Conservation (phyloP, 2,888 invertebrate species). For the Ornithoptera alexandrae region DNA sequence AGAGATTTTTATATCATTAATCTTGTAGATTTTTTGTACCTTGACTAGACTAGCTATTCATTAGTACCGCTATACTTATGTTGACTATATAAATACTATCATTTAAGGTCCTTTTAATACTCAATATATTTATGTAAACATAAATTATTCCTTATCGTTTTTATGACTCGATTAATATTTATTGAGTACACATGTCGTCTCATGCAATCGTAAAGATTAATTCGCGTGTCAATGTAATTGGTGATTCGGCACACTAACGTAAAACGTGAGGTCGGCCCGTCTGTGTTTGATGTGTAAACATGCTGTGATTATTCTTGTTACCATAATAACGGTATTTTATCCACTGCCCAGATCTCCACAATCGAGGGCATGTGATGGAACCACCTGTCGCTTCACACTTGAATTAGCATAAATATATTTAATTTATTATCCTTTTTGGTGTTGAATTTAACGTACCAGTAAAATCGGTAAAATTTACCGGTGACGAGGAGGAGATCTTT, state of each 20-base stretch:
- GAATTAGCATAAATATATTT: neutral
- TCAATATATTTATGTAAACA: too few relatives aligned
- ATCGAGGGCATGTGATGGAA: slow-evolving; percentile 16
- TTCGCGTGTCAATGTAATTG: slow-evolving; percentile 4
- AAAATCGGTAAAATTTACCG: too few relatives aligned
- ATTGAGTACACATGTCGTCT: neutral
- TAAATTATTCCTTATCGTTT: neutral
- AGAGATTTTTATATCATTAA: too few relatives aligned
- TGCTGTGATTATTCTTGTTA: slow-evolving; percentile 8
- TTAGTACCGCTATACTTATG: too few relatives aligned
- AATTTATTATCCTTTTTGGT: too few relatives aligned
- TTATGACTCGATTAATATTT: neutral
- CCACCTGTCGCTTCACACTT: neutral
- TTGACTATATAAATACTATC: too few relatives aligned
- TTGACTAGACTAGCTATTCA: too few relatives aligned
- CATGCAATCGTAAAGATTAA: slow-evolving; percentile 1
- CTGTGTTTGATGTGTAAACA: slow-evolving; percentile 23
- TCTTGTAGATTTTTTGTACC: too few relatives aligned
- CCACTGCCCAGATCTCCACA: neutral
- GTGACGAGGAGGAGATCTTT: too few relatives aligned
- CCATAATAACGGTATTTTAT: slow-evolving; percentile 10
- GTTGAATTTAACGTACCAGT: too few relatives aligned
- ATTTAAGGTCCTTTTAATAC: too few relatives aligned
- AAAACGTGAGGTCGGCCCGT: slow-evolving; percentile 16
- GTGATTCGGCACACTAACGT: slow-evolving; percentile 16